Base-by-base conservation (phyloP, 1,140 invertebrate species). In the Orchesella cincta region DNA sequence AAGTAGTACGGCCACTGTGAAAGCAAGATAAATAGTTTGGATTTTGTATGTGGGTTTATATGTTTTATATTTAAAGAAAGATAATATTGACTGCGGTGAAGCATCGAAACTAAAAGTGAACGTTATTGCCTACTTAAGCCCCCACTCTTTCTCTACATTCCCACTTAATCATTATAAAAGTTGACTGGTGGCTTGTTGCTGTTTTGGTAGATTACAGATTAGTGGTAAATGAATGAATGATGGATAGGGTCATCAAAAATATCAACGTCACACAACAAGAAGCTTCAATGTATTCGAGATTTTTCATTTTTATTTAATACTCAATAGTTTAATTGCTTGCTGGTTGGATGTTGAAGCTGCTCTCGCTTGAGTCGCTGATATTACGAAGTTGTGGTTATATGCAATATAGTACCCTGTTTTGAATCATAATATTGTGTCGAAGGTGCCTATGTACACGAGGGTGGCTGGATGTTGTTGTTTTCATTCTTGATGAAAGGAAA, bases 181-280 rank as follows among this genome's bases (percentile, higher is more conserved):
- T 57, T 26, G 54, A 57, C 54, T 57, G n/a, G 8, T 23, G 18
- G n/a, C n/a, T 18, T 46, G 39, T 18, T 46, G 5, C 39, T 46
- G 39, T 46, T 46, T 46, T 46, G 5, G 39, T 8, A 8, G 39
- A 46, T 46, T 46, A 46, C 39, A 46, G 5, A 46, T 57, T 57
- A 18, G 8, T 57, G 3, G 12, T 57, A 57, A 57, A 67, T 67
- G 62, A 67, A 67, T 67, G 62, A 67, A 23, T 67, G 62, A 67
- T 67, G 62, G 62, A 67, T 67, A 33, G 62, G 62, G 62, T 67
- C 62, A 67, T 67, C 62, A 67, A 33, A 67, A n/a, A n/a, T n/a
- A n/a, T n/a, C n/a, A n/a, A n/a, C n/a, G 62, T 67, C 62, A 67
- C 28, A 67, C 29, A 29, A 8, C 8, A 31, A 26, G 31, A 67